Evolutionary conservation across 2,113 vertebrate species (phyloP), one percentile per base, ranked within the genome.

Genomic region (Tyrannus savana): DNA sequence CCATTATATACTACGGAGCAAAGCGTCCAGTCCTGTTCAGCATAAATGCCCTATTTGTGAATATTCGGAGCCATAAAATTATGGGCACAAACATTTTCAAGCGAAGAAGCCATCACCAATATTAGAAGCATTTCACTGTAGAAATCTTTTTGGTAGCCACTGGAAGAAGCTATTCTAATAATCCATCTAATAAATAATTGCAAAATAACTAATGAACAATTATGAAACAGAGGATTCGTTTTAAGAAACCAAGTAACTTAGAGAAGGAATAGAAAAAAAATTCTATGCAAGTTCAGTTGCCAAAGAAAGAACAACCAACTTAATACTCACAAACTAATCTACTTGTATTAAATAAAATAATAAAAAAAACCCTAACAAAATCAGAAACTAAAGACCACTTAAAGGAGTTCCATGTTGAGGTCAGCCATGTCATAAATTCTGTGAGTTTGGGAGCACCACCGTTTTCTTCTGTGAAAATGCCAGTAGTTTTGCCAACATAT

Each of bases 361-460:
- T 28, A n/a, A 71, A 41, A 52, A 53, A 47, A 10, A 0, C 21
- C 2, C 3, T 25, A 60, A 60, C 5, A 69, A 73, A 73, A 6
- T 8, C 2, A 56, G 30, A 73, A 52, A 8, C 15, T 35, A 27
- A 84, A 33, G n/a, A 9, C 4, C 39, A 14, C 21, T 84, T 15
- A 9, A 52, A 35, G 0, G 0, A 42, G 28, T 56, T 69, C 37
- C 22, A 27, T 9, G 14, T 28, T 24, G 12, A 77, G 6, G 17
- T 23, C 31, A 81, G 8, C 33, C 28, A 33, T 5, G 3, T 12
- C 41, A 81, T 15, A 37, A 39, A 73, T 30, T 47, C 62, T 30
- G 19, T 42, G 25, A 27, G 8, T 21, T 33, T 55, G 25, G 15
- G 46, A 84, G 14, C 19, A 56, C 10, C 10, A 5, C 3, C 14